A percentile compares a stretch with the other conserved stretches of the same genome.
Conservation (phyloP, 2,888 invertebrate species). For the Neocrepidodera transversa region DNA sequence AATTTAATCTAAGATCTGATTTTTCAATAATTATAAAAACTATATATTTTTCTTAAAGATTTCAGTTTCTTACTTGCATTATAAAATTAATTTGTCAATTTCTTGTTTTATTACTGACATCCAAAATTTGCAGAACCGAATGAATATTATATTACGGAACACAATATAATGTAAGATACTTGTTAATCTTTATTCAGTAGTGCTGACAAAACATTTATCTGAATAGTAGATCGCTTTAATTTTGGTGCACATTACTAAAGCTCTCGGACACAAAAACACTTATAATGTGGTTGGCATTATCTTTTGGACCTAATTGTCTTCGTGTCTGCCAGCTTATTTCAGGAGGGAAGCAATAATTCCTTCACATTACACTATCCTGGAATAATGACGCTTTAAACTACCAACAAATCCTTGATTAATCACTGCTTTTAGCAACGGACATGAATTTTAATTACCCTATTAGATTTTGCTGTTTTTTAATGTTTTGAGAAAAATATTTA, state of each 20-base stretch:
- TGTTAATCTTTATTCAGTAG: slow-evolving; percentile 48
- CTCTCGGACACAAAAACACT: slow-evolving; percentile 46
- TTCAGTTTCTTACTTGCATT: no score
- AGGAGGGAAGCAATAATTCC: slow-evolving; percentile 22
- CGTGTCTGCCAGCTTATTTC: slow-evolving; percentile 40
- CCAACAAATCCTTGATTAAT: background rate
- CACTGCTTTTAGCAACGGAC: background rate
- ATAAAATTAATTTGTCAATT: background rate
- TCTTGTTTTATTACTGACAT: background rate
- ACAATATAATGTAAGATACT: slow-evolving; percentile 43
- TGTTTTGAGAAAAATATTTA: background rate
- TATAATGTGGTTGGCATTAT: slow-evolving; percentile 47
- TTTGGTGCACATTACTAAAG: slow-evolving; percentile 45
- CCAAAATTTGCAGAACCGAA: slow-evolving; percentile 1
- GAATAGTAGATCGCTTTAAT: slow-evolving; percentile 46
- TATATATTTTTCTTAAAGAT: no score
- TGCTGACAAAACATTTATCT: slow-evolving; percentile 49
- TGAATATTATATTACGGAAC: slow-evolving; percentile 6
- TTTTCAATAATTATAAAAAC: no score
- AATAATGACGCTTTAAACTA: slow-evolving; percentile 7
- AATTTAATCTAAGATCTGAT: no score
- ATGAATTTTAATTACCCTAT: background rate
- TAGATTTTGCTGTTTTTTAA: background rate
- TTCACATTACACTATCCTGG: slow-evolving; percentile 15
- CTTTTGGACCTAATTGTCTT: slow-evolving; percentile 47